These are phyloP conservation scores for Rugalucina vietnamica DNA, from an alignment of 2,888 invertebrate genomes.

Conservation along the genomic window DNA sequence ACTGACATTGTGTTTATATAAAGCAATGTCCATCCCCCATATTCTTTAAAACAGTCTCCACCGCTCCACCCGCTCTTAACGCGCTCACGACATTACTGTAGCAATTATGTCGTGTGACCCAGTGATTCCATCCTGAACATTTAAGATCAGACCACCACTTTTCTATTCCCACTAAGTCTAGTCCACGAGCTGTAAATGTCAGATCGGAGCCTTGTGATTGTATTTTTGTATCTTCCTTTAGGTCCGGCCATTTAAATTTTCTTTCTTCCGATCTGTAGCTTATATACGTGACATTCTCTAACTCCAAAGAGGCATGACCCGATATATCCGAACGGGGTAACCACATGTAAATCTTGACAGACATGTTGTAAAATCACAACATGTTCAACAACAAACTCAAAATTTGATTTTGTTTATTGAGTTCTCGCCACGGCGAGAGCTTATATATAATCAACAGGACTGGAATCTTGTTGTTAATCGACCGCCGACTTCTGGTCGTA, in stretches of 20 bases:
- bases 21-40: no score
- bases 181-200: not conserved
- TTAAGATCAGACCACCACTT: not conserved
- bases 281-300: not conserved
- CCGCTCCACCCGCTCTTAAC: no score
- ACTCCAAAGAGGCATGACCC: not conserved
- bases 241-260: not conserved
- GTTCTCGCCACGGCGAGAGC: no score
- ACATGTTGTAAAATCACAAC: not conserved
- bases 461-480: no score
- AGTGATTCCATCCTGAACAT: not conserved
- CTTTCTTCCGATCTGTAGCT: not conserved
- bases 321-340: not conserved
- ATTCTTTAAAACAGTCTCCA: no score
- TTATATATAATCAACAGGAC: no score
- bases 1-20: no score
- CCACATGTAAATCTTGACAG: not conserved
- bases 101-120: no score
- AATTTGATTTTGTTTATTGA: no score
- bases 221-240: not conserved
- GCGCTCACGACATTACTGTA: no score
- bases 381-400: no score
- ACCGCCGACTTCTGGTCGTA: no score
- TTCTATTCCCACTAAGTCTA: not conserved
- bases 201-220: not conserved